Evolutionary conservation across 1,140 invertebrate species (phyloP).

Genomic region (Pseudomyrmex sp.): DNA sequence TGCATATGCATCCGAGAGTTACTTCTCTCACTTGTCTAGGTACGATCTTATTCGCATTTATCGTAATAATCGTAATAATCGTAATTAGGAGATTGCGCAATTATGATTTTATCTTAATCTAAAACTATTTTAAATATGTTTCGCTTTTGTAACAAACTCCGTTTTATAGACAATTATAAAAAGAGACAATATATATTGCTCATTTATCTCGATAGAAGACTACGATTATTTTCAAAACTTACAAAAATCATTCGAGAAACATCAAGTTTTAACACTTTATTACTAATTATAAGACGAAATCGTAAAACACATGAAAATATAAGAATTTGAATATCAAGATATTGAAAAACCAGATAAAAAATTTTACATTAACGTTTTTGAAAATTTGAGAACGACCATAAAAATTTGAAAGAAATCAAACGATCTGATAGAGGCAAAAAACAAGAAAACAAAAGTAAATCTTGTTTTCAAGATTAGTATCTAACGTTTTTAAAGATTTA

Average conservation of each 20-base stretch:
- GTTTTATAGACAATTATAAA: not conserved
- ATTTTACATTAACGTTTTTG: not conserved
- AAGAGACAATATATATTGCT: not conserved
- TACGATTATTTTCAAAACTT: slow-evolving; percentile 19
- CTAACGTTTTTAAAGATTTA: slow-evolving; percentile 18
- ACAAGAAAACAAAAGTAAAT: slow-evolving; percentile 9
- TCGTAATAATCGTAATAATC: too few relatives aligned
- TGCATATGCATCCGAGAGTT: slow-evolving; percentile 53
- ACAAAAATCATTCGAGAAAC: not conserved
- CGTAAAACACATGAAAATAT: not conserved
- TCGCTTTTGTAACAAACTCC: slow-evolving; percentile 16
- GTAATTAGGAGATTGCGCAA: slow-evolving; percentile 1
- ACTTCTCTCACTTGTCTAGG: not conserved
- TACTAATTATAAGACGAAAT: too few relatives aligned
- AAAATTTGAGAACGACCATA: not conserved
- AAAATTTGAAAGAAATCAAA: not conserved
- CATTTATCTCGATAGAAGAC: slow-evolving; percentile 8
- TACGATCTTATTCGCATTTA: slow-evolving; percentile 28
- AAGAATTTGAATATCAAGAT: not conserved
- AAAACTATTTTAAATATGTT: slow-evolving; percentile 24
- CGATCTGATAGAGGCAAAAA: not conserved
- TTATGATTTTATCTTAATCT: slow-evolving; percentile 36
- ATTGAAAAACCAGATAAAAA: not conserved
- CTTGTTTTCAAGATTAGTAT: slow-evolving; percentile 7
- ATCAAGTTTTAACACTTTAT: too few relatives aligned